Conservation (phyloP, 2,797 vertebrate genomes). For the Botia kubotai region DNA sequence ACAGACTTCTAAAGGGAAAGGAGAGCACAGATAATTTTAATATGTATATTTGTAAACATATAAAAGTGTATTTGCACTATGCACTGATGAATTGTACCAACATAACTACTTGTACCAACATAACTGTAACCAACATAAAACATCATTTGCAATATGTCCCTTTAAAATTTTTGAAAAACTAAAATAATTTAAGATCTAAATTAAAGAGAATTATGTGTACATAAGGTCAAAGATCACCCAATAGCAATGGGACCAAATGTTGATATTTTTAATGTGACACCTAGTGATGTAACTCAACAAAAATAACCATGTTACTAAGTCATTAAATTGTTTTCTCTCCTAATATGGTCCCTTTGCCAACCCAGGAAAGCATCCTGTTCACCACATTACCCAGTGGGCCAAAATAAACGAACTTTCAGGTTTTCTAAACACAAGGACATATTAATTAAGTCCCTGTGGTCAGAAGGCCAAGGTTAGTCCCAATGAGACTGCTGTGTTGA, state of each 20-base stretch:
- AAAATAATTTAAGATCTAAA: too few species aligned
- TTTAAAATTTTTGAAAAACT: too few species aligned
- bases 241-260: not conserved
- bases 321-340: not conserved
- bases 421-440: not conserved
- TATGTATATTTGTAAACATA: too few species aligned
- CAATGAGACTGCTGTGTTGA: not conserved
- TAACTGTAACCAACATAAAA: too few species aligned
- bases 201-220: not conserved
- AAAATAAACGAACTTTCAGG: conserved; percentile 2
- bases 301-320: not conserved
- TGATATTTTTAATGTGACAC: not conserved
- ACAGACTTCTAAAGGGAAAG: too few species aligned
- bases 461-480: not conserved
- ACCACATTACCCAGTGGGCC: not conserved
- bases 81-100: too few species aligned
- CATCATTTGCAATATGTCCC: too few species aligned
- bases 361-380: not conserved
- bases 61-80: too few species aligned
- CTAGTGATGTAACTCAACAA: conserved; percentile 3
- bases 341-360: not conserved
- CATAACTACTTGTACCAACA: not conserved
- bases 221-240: not conserved
- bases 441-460: conserved; percentile 27
- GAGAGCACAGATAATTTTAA: too few species aligned